Conservation (phyloP, 2,113 vertebrate species). For the Seriola quinqueradiata region DNA sequence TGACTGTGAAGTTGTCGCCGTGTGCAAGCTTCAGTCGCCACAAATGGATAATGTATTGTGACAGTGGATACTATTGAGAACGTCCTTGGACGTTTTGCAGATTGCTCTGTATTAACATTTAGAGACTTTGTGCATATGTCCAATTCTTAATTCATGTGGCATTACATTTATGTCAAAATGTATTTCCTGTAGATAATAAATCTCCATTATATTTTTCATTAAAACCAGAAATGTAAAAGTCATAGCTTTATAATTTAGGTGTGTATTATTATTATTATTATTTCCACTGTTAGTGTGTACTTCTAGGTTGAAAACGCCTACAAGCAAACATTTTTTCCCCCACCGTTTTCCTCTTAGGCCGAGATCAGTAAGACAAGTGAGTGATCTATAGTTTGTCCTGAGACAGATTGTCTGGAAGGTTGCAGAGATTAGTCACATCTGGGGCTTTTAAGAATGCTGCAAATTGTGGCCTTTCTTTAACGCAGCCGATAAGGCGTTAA, state of each 20-base stretch:
- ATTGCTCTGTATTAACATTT: not conserved
- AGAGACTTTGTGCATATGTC: too few relatives aligned
- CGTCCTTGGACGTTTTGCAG: not conserved
- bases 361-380: constrained; percentile 82
- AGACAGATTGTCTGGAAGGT: constrained; percentile 85
- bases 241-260: not conserved
- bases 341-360: constrained; percentile 47
- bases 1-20: not conserved
- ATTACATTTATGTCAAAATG: not conserved
- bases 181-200: not conserved
- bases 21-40: too few relatives aligned
- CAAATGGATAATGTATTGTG: not conserved
- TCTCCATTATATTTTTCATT: not conserved
- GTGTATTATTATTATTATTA: not conserved
- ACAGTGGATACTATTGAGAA: not conserved
- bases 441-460: constrained; percentile 88
- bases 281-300: not conserved
- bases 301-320: not conserved
- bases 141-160: not conserved
- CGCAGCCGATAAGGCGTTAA: constrained; percentile 86
- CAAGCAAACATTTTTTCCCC: constrained; percentile 27
- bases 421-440: constrained; percentile 88
- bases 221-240: not conserved
- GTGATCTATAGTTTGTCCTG: constrained; percentile 86
- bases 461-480: constrained; percentile 90